Conservation (phyloP, 2,113 vertebrate species). For the Butorides virescens region DNA sequence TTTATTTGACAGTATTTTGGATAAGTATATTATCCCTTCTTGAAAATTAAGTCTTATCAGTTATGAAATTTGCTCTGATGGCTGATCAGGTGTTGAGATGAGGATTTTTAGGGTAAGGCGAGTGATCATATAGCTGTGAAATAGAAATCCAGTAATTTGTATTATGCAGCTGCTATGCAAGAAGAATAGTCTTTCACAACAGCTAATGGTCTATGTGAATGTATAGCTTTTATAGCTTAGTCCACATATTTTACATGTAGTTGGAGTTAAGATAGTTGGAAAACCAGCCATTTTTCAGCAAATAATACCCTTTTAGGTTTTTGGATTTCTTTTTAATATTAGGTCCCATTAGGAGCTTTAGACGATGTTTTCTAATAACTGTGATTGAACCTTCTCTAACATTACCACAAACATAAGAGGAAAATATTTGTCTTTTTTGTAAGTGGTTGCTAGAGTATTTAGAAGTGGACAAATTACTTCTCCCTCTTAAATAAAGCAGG, state of each 20-base stretch:
- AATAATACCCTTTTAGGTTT: background rate
- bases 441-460: background rate
- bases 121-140: background rate
- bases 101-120: background rate
- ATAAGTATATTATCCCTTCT: background rate
- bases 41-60: constrained; percentile 5
- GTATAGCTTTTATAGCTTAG: background rate
- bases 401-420: background rate
- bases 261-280: background rate
- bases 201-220: background rate
- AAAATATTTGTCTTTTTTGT: background rate
- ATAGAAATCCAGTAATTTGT: constrained; percentile 8
- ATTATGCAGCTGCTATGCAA: background rate
- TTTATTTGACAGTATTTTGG: constrained; percentile 7
- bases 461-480: background rate
- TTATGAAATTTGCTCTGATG: background rate
- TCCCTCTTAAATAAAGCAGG: fast-evolving
- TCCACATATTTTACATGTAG: background rate
- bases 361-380: background rate
- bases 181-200: background rate
- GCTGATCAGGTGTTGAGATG: background rate
- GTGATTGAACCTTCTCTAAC: background rate
- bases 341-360: background rate
- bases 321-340: background rate
- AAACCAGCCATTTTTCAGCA: background rate